phyloP scores from a whole-genome alignment of 1,140 invertebrate genomes.

The Dysdera silvatica region DNA sequence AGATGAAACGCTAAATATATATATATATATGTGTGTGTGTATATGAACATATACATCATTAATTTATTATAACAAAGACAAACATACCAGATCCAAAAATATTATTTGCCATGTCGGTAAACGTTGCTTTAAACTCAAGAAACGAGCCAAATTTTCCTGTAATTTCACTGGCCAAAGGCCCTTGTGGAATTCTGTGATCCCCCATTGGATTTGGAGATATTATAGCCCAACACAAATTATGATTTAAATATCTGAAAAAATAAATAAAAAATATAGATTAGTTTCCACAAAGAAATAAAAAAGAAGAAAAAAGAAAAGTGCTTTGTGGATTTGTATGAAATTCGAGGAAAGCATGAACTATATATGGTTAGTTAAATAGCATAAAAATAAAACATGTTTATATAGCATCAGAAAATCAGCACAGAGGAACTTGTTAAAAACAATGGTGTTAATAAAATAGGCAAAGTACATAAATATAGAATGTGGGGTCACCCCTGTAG shows the following conservation, averaged over 20 bases:
- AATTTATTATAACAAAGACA: neutral
- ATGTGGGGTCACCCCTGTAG: neutral
- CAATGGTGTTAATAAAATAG: neutral
- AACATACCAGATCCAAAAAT: slow-evolving; percentile 40
- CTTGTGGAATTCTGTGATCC: slow-evolving; percentile 23
- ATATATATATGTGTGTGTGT: no score
- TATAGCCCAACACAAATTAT: slow-evolving; percentile 38
- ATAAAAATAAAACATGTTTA: no score
- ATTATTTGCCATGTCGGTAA: slow-evolving; percentile 34
- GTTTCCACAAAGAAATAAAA: no score
- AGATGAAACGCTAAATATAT: no score
- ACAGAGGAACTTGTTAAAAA: no score
- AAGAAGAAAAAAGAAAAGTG: no score
- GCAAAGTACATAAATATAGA: neutral
- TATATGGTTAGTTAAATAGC: no score
- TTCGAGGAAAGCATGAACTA: no score
- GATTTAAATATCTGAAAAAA: slow-evolving; percentile 37
- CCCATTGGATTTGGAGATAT: slow-evolving; percentile 38
- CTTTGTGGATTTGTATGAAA: no score
- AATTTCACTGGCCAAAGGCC: slow-evolving; percentile 22
- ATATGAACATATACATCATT: neutral
- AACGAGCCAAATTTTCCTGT: slow-evolving; percentile 27
- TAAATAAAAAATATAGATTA: no score
- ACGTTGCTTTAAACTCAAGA: slow-evolving; percentile 33
- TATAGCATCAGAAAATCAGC: no score